A percentile compares a stretch with the other conserved stretches of the same genome.
Evolutionary conservation across 2,797 vertebrate genomes (phyloP).

Genomic region (Malacoraja senta): DNA sequence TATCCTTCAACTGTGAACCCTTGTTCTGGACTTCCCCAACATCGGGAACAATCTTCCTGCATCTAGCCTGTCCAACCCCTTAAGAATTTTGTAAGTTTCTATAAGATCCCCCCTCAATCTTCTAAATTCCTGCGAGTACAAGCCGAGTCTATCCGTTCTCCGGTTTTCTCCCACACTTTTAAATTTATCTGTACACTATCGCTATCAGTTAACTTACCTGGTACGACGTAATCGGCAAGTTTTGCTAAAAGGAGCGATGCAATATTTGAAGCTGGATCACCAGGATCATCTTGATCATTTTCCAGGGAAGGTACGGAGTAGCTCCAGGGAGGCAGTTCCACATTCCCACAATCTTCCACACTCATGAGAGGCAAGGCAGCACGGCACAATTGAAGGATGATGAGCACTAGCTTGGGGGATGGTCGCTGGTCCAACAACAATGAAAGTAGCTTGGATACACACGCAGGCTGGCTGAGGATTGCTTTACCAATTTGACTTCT

Average conservation of each 20-base stretch:
- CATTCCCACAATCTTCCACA: conserved; percentile 93
- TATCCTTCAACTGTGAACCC: too few relatives aligned
- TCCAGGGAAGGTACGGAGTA: conserved; percentile 86
- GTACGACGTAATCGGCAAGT: conserved; percentile 92
- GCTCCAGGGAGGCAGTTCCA: conserved; percentile 92
- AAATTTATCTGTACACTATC: background rate
- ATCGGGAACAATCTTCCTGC: too few relatives aligned
- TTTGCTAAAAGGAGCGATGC: conserved; percentile 88
- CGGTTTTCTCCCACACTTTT: background rate
- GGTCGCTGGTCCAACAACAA: conserved; percentile 92
- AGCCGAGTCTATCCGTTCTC: too few relatives aligned
- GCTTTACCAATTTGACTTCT: conserved; percentile 98
- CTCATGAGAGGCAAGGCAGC: conserved; percentile 96
- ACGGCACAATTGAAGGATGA: conserved; percentile 91
- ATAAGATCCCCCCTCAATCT: too few relatives aligned
- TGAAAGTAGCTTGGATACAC: conserved; percentile 93
- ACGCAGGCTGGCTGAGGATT: conserved; percentile 94
- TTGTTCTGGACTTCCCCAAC: too few relatives aligned
- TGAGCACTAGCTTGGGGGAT: conserved; percentile 95
- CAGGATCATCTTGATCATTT: conserved; percentile 84
- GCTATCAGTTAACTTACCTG: conserved; percentile 62
- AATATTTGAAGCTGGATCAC: conserved; percentile 90
- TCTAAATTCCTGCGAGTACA: too few relatives aligned
- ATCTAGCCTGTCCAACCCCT: too few relatives aligned
- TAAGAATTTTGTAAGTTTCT: too few relatives aligned